phyloP scores from a whole-genome alignment of 2,113 vertebrate species.

The Nothobranchius kuhntae region DNA sequence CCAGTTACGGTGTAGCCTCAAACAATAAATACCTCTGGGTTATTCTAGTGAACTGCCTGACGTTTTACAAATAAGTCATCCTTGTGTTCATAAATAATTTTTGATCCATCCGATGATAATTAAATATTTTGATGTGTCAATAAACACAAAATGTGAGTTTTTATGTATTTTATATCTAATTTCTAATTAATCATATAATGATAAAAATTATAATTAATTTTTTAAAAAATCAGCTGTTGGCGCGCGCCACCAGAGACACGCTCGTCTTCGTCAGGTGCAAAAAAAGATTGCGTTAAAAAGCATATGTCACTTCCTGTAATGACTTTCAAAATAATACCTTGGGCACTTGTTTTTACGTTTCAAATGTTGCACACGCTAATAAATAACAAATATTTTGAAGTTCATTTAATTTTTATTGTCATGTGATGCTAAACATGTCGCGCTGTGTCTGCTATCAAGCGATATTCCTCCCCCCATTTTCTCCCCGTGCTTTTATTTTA shows the following conservation, averaged over 20 bases:
- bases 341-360: rapidly evolving
- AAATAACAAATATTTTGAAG: too few relatives aligned
- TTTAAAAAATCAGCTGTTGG: neutral
- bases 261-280: conserved; percentile 16
- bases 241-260: conserved; percentile 13
- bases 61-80: too few relatives aligned
- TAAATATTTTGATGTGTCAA: too few relatives aligned
- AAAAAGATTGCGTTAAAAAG: neutral
- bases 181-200: too few relatives aligned
- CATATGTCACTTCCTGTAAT: neutral
- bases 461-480: rapidly evolving
- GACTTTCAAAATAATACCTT: conserved; percentile 3
- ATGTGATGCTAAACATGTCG: rapidly evolving
- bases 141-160: too few relatives aligned
- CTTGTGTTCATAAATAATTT: too few relatives aligned
- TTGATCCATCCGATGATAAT: too few relatives aligned
- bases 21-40: too few relatives aligned
- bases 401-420: neutral
- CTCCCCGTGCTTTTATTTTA: conserved; percentile 9
- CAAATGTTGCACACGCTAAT: neutral
- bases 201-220: neutral
- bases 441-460: rapidly evolving
- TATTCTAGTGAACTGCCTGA: too few relatives aligned
- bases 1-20: too few relatives aligned
- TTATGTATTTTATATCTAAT: too few relatives aligned